Percentiles rank a stretch among this genome's conserved stretches.
phyloP scores from a whole-genome alignment of 2,113 vertebrate genomes.

The Onychorhynchus coronatus region DNA sequence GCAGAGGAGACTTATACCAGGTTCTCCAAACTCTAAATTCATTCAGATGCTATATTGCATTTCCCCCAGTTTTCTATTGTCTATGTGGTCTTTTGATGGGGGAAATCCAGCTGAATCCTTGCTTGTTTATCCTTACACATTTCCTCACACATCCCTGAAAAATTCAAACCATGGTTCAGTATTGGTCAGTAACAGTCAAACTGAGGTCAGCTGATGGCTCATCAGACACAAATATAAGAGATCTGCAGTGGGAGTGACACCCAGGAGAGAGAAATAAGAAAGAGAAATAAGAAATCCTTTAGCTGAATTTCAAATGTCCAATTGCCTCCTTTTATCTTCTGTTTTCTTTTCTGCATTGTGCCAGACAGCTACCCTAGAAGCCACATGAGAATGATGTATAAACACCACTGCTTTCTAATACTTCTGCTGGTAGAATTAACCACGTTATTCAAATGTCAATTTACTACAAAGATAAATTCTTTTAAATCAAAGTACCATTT shows the following conservation, averaged over 20 bases:
- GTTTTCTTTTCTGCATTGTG: background rate
- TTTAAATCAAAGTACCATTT: constrained; percentile 21
- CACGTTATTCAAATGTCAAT: background rate
- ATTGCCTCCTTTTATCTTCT: background rate
- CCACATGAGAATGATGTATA: background rate
- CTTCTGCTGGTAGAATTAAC: constrained; percentile 1
- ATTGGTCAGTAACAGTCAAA: background rate
- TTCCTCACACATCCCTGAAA: background rate
- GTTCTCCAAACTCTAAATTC: background rate
- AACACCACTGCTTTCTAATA: background rate
- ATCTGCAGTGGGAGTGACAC: background rate
- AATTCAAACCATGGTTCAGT: background rate
- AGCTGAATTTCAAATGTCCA: background rate
- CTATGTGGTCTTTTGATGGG: background rate
- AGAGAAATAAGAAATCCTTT: background rate
- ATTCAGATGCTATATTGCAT: background rate
- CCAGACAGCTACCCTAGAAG: background rate
- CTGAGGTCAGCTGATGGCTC: background rate
- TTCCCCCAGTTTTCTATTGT: background rate
- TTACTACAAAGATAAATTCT: background rate
- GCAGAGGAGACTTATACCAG: background rate
- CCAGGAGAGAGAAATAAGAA: background rate
- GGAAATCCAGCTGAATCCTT: background rate
- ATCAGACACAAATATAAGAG: background rate
- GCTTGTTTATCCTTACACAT: background rate